These are phyloP conservation scores for Aphelinus atriplicis DNA, from an alignment of 1,140 invertebrate species.

Conservation along the genomic window DNA sequence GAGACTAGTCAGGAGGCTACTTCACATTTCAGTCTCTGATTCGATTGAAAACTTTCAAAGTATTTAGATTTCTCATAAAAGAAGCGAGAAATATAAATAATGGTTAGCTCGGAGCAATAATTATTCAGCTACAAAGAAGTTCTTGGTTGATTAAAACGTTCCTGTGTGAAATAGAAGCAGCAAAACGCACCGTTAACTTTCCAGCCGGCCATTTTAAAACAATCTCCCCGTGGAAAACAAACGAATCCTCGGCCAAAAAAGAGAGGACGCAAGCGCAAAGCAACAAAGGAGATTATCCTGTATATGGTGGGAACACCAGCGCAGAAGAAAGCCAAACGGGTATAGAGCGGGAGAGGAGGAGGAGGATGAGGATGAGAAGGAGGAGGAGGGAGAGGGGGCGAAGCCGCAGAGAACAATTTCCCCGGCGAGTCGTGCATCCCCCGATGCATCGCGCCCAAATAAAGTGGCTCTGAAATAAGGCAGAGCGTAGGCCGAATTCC, in stretches of 20 bases:
- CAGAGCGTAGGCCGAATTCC: conserved; percentile 2
- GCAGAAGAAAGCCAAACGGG: not conserved
- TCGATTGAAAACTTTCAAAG: too few species aligned
- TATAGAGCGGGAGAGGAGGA: too few species aligned
- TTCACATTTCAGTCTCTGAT: too few species aligned
- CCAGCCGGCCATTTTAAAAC: not conserved
- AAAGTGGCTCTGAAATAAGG: conserved; percentile 28
- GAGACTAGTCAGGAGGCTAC: too few species aligned
- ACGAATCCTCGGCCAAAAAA: not conserved
- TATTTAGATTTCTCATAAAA: too few species aligned
- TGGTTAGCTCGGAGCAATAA: too few species aligned
- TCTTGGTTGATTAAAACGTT: too few species aligned
- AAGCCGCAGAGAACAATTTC: conserved; percentile 36
- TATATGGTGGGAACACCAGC: not conserved
- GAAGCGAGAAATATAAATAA: too few species aligned
- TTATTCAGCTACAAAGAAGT: too few species aligned
- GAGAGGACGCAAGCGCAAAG: not conserved
- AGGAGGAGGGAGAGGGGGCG: not conserved
- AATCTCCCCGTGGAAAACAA: not conserved
- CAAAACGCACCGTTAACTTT: too few species aligned
- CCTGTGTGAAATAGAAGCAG: too few species aligned
- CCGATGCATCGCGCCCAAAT: conserved; percentile 21
- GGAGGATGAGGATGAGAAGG: too few species aligned
- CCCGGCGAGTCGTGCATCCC: conserved; percentile 20
- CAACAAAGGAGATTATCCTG: conserved; percentile 27